Percentiles rank a stretch among this genome's conserved stretches.
Evolutionary conservation across 2,113 vertebrate genomes (phyloP).

Genomic region (Isurus oxyrinchus): DNA sequence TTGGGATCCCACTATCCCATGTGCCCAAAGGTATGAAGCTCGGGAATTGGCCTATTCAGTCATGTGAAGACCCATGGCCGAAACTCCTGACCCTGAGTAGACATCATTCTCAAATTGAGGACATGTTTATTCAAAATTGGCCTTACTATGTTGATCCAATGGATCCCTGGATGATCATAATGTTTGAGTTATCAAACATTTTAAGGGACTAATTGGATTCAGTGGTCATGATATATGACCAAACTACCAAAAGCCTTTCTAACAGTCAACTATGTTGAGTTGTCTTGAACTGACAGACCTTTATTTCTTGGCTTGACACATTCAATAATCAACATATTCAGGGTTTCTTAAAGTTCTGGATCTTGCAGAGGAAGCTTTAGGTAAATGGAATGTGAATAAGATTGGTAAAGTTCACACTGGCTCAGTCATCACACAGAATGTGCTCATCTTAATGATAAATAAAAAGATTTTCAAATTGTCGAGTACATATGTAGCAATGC

Average conservation of each 20-base stretch:
- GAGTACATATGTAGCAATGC: neutral
- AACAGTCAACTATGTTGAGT: neutral
- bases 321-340: neutral
- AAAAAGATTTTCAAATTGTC: neutral
- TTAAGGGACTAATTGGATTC: neutral
- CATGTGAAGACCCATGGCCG: too few species aligned
- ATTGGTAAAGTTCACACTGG: neutral
- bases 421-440: neutral
- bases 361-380: neutral
- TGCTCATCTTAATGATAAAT: neutral
- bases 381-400: neutral
- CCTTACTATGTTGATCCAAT: neutral
- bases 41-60: too few species aligned
- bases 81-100: too few species aligned
- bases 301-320: neutral
- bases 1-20: too few species aligned
- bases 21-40: too few species aligned
- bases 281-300: neutral
- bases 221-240: neutral
- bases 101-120: too few species aligned
- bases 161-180: neutral
- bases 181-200: neutral
- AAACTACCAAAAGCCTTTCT: neutral
- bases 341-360: neutral
- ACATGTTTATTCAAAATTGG: neutral